Evolutionary conservation across 2,888 invertebrate species (phyloP).

Genomic region (Epirrhoe alternata): DNA sequence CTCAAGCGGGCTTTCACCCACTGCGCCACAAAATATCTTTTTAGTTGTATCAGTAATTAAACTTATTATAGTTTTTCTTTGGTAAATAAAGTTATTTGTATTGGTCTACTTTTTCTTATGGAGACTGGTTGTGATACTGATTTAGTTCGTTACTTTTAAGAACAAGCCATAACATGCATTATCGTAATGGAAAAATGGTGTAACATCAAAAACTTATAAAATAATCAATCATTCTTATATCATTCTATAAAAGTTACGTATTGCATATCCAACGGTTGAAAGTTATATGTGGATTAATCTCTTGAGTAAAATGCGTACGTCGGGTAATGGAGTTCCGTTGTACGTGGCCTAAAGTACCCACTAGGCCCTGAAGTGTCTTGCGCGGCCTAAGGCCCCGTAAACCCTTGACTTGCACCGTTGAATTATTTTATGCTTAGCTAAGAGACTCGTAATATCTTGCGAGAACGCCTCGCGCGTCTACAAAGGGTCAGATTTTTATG

Average conservation of each 20-base stretch:
- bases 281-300: constrained; percentile 55
- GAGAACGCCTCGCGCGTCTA: constrained; percentile 16
- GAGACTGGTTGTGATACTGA: not conserved
- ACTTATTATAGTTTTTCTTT: too few relatives aligned
- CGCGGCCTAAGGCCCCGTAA: constrained; percentile 24
- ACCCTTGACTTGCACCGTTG: constrained; percentile 18
- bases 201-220: not conserved
- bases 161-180: not conserved
- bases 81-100: too few relatives aligned
- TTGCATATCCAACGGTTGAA: constrained; percentile 6
- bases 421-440: constrained; percentile 32
- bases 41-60: too few relatives aligned
- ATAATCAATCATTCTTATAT: constrained; percentile 13
- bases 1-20: too few relatives aligned
- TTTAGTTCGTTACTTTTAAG: not conserved
- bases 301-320: constrained; percentile 50
- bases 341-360: constrained; percentile 47
- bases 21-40: too few relatives aligned
- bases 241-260: constrained; percentile 1
- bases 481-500: constrained; percentile 3
- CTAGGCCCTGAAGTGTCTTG: too few relatives aligned
- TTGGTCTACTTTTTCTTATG: too few relatives aligned
- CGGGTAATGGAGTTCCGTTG: constrained; percentile 79
- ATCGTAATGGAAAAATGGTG: constrained; percentile 9
- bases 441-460: constrained; percentile 26